Conservation (phyloP, 2,797 vertebrate species). For the Gephyroberyx darwinii region DNA sequence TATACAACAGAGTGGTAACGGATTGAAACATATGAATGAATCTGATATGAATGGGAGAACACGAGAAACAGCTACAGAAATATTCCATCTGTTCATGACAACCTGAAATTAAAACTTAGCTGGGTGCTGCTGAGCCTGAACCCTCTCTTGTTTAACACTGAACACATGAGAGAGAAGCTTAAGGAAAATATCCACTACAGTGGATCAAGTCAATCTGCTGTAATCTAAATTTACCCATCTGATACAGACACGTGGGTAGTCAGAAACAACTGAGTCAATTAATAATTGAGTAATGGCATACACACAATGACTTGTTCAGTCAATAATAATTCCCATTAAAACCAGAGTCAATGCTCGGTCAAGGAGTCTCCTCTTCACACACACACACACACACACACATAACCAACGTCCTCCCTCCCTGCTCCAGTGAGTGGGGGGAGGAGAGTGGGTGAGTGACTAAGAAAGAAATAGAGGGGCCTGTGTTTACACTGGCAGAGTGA, state of each 20-base stretch:
- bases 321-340: constrained; percentile 44
- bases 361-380: constrained; percentile 19
- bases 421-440: background rate
- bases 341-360: constrained; percentile 29
- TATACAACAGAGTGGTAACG: constrained; percentile 20
- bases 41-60: background rate
- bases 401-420: background rate
- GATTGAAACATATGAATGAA: constrained; percentile 28
- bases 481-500: constrained; percentile 67
- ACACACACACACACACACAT: background rate
- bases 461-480: constrained; percentile 62
- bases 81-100: background rate
- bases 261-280: constrained; percentile 12
- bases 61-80: background rate
- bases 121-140: background rate
- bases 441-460: constrained; percentile 23
- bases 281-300: constrained; percentile 25
- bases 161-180: background rate
- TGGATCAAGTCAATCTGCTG: background rate
- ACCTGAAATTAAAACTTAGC: background rate
- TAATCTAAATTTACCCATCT: background rate
- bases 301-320: constrained; percentile 29
- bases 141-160: background rate
- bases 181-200: background rate
- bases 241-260: constrained; percentile 1